Conservation (phyloP, 2,797 vertebrate genomes). For the Danio tinwini region DNA sequence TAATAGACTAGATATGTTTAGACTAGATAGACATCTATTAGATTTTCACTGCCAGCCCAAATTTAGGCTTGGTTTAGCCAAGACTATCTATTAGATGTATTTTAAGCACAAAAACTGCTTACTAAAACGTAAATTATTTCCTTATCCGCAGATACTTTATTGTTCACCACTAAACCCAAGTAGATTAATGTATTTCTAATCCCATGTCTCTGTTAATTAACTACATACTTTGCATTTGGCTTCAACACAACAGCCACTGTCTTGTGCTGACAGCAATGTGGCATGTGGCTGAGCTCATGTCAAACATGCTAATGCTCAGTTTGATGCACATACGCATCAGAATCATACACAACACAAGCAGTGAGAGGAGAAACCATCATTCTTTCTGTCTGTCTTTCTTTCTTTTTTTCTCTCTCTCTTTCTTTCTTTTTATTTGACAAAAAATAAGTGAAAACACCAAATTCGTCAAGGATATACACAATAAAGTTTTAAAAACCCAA, state of each 20-base stretch:
- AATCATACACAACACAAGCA: neutral
- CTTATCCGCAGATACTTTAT: conserved; percentile 11
- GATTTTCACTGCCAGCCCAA: too few species aligned
- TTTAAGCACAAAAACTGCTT: too few species aligned
- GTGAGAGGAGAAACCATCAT: neutral
- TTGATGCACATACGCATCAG: conserved; percentile 5
- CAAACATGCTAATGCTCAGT: conserved; percentile 33
- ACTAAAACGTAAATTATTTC: neutral
- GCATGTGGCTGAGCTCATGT: conserved; percentile 11
- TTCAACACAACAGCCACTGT: conserved; percentile 19
- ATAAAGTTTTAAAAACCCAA: too few species aligned
- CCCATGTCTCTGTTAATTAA: conserved; percentile 52
- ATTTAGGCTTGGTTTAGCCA: too few species aligned
- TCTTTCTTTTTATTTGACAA: too few species aligned
- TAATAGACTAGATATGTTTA: too few species aligned
- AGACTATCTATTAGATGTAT: too few species aligned
- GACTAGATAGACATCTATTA: too few species aligned
- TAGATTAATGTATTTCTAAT: conserved; percentile 55
- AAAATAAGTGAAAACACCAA: too few species aligned
- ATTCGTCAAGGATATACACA: too few species aligned
- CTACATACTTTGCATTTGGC: conserved; percentile 40
- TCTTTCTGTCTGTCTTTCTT: too few species aligned
- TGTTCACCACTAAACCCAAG: conserved; percentile 44
- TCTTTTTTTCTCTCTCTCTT: too few species aligned
- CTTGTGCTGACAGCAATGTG: conserved; percentile 23